Evolutionary conservation across 2,888 invertebrate species (phyloP), one percentile per base, ranked within the genome.

Genomic region (Papilio gigon): DNA sequence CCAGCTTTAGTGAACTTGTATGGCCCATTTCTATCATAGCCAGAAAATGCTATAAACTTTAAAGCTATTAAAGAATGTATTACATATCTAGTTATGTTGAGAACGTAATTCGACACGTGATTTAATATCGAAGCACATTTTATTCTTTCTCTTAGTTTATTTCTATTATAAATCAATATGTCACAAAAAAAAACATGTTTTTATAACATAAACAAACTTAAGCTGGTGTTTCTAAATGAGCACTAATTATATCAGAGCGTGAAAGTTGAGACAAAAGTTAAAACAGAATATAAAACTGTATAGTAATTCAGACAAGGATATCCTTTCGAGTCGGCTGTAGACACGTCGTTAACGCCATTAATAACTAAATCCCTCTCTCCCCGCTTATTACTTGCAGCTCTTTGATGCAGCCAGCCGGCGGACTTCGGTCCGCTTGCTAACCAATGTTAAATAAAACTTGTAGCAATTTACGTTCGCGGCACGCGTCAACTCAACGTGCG

Each of bases 381-480:
- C 74, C 80, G 80, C 79, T 81, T 74, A 74, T 82, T 76, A 80
- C 83, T 82, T 82, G 78, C 70, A 71, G 73, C 76, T 75, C 77
- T 84, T 84, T 83, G 81, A 84, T 82, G 81, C 80, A 73, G 76
- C 77, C 75, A 77, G 75, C 75, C 71, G 72, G 74, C 81, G 83
- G 84, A 86, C 87, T 85, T 83, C 82, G 81, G 78, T 74, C 73
- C 80, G 81, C 83, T 84, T 84, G 82, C 84, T 84, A 84, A 77
- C 78, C 74, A 70, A 74, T 77, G 77, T 81, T 80, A 75, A 81
- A 81, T 79, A 81, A 84, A 85, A 84, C 82, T 78, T 82, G 80
- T 80, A 83, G 77, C 82, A 83, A 88, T 90, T 88, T 84, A 84
- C 75, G 83, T 86, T 86, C 88, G 72, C 74, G 74, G 80, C 88